Percentiles rank a stretch among this genome's conserved stretches.
Evolutionary conservation across 2,888 invertebrate genomes (phyloP).

Genomic region (Encarsia formosa): DNA sequence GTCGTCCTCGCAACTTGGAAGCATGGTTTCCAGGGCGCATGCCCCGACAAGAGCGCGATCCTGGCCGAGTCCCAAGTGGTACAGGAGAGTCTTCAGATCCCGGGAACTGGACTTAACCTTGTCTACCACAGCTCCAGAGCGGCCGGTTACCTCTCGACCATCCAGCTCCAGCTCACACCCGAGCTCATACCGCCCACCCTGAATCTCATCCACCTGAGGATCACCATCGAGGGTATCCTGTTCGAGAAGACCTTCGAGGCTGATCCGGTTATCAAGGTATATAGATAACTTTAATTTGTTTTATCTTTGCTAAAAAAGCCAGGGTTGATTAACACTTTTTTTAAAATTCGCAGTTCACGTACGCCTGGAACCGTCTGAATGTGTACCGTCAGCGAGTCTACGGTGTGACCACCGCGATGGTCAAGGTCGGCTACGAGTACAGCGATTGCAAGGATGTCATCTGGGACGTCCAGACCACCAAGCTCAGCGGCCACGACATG

Average conservation of each 20-base stretch:
- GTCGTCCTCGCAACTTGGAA: conserved; percentile 92
- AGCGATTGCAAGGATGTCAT: conserved; percentile 86
- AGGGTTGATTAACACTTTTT: background rate
- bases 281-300: too few relatives aligned
- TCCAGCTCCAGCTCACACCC: conserved; percentile 85
- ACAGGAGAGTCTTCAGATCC: conserved; percentile 90
- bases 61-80: conserved; percentile 89
- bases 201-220: conserved; percentile 83
- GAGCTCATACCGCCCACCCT: conserved; percentile 76
- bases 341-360: conserved; percentile 64
- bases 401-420: conserved; percentile 90
- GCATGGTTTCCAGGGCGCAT: conserved; percentile 92
- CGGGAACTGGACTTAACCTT: conserved; percentile 90
- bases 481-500: conserved; percentile 93
- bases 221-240: conserved; percentile 91
- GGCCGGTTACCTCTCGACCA: conserved; percentile 88
- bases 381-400: conserved; percentile 95
- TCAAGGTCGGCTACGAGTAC: conserved; percentile 96
- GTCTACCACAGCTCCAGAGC: conserved; percentile 95
- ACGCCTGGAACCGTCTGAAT: conserved; percentile 95
- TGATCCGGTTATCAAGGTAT: conserved; percentile 81
- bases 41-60: conserved; percentile 86
- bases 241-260: conserved; percentile 93
- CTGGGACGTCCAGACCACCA: conserved; percentile 95
- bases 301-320: background rate